phyloP scores from a whole-genome alignment of 2,113 vertebrate genomes.

The Danio rerio region DNA sequence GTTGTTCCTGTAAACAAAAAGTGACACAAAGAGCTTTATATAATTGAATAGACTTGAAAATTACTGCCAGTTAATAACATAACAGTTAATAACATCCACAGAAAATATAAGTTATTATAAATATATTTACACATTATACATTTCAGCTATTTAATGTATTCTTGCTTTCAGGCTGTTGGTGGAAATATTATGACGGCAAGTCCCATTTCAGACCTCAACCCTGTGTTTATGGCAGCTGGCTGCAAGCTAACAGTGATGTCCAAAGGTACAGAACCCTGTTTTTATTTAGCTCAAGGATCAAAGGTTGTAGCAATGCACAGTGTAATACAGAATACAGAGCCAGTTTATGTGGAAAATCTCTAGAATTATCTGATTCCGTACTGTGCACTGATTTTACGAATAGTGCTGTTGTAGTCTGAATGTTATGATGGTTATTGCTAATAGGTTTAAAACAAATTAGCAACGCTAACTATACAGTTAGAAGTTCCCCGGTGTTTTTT shows the following conservation, averaged over 20 bases:
- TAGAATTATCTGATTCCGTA: neutral
- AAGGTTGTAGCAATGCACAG: slow-evolving; percentile 33
- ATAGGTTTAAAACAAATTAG: neutral
- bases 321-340: slow-evolving; percentile 2
- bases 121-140: neutral
- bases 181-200: slow-evolving; percentile 98
- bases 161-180: slow-evolving; percentile 83
- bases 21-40: too few species aligned
- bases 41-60: too few species aligned
- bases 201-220: slow-evolving; percentile 97
- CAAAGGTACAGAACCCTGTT: slow-evolving; percentile 74
- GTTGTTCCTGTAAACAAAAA: slow-evolving; percentile 57
- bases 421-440: neutral
- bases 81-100: too few species aligned
- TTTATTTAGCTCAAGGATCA: slow-evolving; percentile 23
- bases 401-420: neutral
- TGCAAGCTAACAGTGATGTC: slow-evolving; percentile 85
- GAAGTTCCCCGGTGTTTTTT: neutral
- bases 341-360: neutral
- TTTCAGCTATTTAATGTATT: neutral
- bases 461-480: neutral
- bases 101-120: too few species aligned
- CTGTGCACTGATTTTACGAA: neutral
- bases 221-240: slow-evolving; percentile 89
- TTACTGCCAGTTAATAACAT: too few species aligned